These are phyloP conservation scores for Ctenosaura bakeri DNA, from an alignment of 2,797 vertebrate genomes.

Conservation along the genomic window DNA sequence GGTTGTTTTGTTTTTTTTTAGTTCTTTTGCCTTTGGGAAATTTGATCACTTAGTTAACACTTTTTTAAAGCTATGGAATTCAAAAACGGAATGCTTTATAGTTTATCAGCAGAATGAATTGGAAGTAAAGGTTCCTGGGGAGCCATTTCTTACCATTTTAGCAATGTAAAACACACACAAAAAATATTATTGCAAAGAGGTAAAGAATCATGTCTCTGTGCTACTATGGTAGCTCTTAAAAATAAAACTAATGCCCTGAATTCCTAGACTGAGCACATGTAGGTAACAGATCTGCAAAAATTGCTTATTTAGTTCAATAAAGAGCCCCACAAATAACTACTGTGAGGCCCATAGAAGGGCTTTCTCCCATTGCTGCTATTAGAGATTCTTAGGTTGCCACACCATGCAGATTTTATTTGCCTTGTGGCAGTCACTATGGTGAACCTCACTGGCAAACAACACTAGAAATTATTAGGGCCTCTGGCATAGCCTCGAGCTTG, in stretches of 20 bases:
- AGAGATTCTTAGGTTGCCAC: background rate
- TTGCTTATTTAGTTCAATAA: background rate
- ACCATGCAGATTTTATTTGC: background rate
- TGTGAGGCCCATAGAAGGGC: background rate
- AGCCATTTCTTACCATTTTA: background rate
- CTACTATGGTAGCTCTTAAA: background rate
- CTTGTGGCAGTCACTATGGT: no score
- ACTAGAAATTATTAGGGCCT: background rate
- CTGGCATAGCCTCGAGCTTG: background rate
- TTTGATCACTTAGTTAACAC: background rate
- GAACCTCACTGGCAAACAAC: background rate
- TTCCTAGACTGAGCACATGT: background rate
- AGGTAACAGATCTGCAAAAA: background rate
- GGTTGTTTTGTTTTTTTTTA: no score
- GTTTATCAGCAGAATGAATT: background rate
- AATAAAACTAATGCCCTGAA: background rate
- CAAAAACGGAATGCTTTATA: background rate
- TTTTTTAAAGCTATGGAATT: constrained; percentile 26
- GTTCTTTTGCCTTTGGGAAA: constrained; percentile 8
- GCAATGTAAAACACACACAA: background rate
- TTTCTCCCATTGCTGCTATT: background rate
- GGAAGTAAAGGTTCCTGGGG: background rate
- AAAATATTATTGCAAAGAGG: background rate
- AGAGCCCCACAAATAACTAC: background rate
- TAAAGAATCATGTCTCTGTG: background rate